Conservation (phyloP, 2,797 vertebrate genomes). For the Enteromius afrohamiltoni region DNA sequence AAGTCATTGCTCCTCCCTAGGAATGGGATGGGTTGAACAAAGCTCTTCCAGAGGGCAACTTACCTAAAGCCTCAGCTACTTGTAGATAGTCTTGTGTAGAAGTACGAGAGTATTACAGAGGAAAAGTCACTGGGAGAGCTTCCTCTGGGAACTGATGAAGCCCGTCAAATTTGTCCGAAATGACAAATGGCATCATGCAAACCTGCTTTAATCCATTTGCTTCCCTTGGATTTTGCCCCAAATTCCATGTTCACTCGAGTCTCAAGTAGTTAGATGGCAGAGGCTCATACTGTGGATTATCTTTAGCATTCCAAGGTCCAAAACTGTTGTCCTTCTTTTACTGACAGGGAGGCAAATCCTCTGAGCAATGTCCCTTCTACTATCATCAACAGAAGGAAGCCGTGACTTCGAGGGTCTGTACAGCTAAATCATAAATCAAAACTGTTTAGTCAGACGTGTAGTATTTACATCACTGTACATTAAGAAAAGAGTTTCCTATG, state of each 20-base stretch:
- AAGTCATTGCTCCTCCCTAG: conserved; percentile 26
- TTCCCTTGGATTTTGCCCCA: conserved; percentile 35
- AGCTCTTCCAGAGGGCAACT: conserved; percentile 16
- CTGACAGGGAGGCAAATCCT: conserved; percentile 17
- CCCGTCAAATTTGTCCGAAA: conserved; percentile 13
- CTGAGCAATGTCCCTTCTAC: conserved; percentile 27
- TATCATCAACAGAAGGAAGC: conserved; percentile 8
- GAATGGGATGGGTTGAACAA: conserved; percentile 5
- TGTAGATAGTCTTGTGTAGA: conserved; percentile 17
- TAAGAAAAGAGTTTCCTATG: conserved; percentile 59
- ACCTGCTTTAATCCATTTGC: conserved; percentile 49
- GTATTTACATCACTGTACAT: conserved; percentile 83
- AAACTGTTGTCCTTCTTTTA: conserved; percentile 25
- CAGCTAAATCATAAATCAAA: conserved; percentile 45
- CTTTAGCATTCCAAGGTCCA: conserved; percentile 38
- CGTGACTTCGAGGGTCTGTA: conserved; percentile 52
- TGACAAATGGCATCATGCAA: conserved; percentile 53
- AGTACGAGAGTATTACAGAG: background rate
- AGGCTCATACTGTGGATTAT: conserved; percentile 36
- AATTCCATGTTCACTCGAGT: conserved; percentile 7
- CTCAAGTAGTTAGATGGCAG: background rate
- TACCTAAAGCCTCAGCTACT: conserved; percentile 21
- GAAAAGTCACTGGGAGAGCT: conserved; percentile 18
- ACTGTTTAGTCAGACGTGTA: conserved; percentile 40
- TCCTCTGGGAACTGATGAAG: background rate